A percentile compares a stretch with the other conserved stretches of the same genome.
Conservation (phyloP, 2,113 vertebrate species). For the Pogonocichla stellata region DNA sequence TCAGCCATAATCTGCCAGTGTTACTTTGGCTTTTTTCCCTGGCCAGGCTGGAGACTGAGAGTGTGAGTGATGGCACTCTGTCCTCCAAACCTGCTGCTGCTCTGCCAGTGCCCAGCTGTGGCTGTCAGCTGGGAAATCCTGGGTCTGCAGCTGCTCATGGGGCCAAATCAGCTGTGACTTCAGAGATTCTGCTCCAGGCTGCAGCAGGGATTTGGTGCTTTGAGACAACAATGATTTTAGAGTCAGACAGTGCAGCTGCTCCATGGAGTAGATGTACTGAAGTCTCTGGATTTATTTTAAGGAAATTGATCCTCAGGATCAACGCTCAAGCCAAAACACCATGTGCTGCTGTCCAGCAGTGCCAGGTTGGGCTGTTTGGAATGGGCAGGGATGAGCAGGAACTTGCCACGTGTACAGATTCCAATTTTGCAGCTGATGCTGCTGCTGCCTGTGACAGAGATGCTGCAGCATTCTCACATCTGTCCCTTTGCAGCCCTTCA, state of each 20-base stretch:
- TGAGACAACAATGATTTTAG: not conserved
- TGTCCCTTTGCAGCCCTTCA: not conserved
- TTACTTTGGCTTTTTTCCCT: not conserved
- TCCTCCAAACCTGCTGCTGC: not conserved
- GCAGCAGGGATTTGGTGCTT: not conserved
- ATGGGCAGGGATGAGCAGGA: not conserved
- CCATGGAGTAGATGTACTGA: not conserved
- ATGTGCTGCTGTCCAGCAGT: not conserved
- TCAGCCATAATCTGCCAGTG: not conserved
- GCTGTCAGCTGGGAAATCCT: not conserved
- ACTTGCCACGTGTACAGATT: not conserved
- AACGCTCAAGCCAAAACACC: not conserved
- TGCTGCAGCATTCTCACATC: not conserved
- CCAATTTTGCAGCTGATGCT: not conserved
- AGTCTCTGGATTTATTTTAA: not conserved
- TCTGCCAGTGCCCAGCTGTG: not conserved
- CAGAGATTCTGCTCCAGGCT: not conserved
- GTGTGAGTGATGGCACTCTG: not conserved
- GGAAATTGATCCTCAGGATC: not conserved
- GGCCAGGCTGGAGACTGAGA: not conserved
- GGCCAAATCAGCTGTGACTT: not conserved
- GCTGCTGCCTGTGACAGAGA: fast-evolving
- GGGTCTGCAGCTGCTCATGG: not conserved
- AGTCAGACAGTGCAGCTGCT: not conserved
- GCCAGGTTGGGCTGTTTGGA: not conserved